Conservation (phyloP, 1,140 invertebrate genomes). For the Formica selysi region DNA sequence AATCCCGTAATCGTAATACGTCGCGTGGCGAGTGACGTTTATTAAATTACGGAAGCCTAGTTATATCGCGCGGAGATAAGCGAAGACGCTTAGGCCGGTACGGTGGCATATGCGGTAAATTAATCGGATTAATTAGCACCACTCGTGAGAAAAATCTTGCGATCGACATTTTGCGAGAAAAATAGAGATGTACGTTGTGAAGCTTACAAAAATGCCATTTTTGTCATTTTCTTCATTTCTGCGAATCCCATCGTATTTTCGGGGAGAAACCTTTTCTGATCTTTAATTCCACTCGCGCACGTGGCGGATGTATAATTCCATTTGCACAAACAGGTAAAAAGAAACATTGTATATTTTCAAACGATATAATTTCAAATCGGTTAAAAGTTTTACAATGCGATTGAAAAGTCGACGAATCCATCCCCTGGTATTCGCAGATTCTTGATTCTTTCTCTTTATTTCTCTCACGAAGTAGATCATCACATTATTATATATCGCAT, state of each 20-base stretch:
- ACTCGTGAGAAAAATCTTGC: slow-evolving; percentile 14
- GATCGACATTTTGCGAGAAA: background rate
- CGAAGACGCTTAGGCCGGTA: slow-evolving; percentile 13
- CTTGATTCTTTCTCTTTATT: too few relatives aligned
- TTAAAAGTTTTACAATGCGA: background rate
- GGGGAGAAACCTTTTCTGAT: background rate
- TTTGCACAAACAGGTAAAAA: too few relatives aligned
- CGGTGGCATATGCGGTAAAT: slow-evolving; percentile 19
- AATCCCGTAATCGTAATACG: slow-evolving; percentile 54
- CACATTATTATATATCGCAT: background rate
- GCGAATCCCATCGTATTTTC: background rate
- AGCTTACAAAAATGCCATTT: background rate
- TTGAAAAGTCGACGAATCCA: too few relatives aligned
- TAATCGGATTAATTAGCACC: slow-evolving; percentile 58
- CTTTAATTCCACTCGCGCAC: too few relatives aligned
- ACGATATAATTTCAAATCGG: too few relatives aligned
- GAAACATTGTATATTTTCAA: too few relatives aligned
- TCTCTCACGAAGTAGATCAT: background rate
- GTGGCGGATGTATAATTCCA: too few relatives aligned
- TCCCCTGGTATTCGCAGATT: too few relatives aligned
- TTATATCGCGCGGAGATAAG: slow-evolving; percentile 45
- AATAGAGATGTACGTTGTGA: background rate
- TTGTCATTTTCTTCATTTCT: background rate
- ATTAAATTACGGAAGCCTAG: slow-evolving; percentile 54
- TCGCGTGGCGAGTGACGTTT: slow-evolving; percentile 44